Evolutionary conservation across 2,888 invertebrate species (phyloP), one percentile per base, ranked within the genome.

Genomic region (Dioctria rufipes): DNA sequence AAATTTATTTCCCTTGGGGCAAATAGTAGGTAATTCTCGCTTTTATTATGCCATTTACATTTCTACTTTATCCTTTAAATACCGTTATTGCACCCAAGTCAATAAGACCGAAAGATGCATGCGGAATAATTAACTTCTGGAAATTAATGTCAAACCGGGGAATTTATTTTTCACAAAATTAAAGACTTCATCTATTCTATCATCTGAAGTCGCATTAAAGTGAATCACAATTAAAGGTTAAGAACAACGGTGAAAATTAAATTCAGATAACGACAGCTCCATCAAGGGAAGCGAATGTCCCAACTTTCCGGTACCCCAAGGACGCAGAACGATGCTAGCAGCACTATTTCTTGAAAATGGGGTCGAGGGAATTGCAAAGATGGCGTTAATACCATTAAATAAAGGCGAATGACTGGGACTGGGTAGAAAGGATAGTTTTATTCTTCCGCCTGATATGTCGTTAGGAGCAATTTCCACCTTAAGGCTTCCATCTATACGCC

Each of bases 151-250:
- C 6, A 8, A 2, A n/a, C 54, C 11, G 9, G 73, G 40, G 11
- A 60, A 6, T 73, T 73, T 42, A 43, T 73, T 73, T 73, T 39
- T n/a, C 11, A 13, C 8, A 73, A 58, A 73, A 58, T 8, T 54
- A 58, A 40, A 11, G 60, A 58, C 73, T 58, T 73, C 60, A 73
- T 43, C 40, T 66, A 5, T 43, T 40, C 42, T 42, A 42, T 11
- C 42, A n/a, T 13, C 60, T 6, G n/a, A 25, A 42, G 42, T 58
- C 58, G 13, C 73, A 60, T 73, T 73, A 73, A 73, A 73, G 73
- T 4, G 40, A 54, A 60, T 58, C 73, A 58, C 73, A 73, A 73
- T 73, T 58, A 73, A 42, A 73, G 58, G 43, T 73, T 73, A 73
- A 58, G 73, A 73, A 42, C 42, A 42, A n/a, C 4, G 9, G 42